Conservation (phyloP, 2,113 vertebrate genomes). For the Pterocles gutturalis region DNA sequence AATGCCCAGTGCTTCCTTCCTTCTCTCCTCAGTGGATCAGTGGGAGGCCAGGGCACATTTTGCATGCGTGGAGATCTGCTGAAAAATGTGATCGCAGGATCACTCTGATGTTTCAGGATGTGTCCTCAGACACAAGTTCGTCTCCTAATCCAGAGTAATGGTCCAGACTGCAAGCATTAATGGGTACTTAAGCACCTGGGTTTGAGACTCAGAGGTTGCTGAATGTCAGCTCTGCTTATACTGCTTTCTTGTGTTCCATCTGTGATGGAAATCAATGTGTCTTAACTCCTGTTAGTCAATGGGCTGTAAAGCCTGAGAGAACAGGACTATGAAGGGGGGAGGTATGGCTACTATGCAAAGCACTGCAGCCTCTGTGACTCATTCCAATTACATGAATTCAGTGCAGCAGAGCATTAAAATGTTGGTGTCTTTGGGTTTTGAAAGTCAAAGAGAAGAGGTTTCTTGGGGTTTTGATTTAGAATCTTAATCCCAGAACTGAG, state of each 20-base stretch:
- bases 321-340: neutral
- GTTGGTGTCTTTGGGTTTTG: neutral
- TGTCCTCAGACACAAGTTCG: neutral
- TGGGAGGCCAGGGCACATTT: accelerated
- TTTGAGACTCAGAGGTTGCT: neutral
- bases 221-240: neutral
- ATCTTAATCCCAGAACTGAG: neutral
- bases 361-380: neutral
- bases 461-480: neutral
- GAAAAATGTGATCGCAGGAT: neutral
- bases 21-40: neutral
- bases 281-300: accelerated
- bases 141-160: neutral
- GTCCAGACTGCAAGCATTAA: neutral
- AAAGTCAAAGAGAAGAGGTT: neutral
- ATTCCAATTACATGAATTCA: neutral
- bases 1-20: neutral
- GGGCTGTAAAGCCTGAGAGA: neutral
- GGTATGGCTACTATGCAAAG: neutral
- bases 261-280: neutral
- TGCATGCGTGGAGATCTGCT: neutral
- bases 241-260: accelerated
- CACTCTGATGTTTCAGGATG: neutral
- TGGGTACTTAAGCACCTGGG: neutral
- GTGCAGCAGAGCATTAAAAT: neutral